A percentile compares a stretch with the other conserved stretches of the same genome.
Evolutionary conservation across 2,797 vertebrate species (phyloP).

Genomic region (Arremon brunneinucha): DNA sequence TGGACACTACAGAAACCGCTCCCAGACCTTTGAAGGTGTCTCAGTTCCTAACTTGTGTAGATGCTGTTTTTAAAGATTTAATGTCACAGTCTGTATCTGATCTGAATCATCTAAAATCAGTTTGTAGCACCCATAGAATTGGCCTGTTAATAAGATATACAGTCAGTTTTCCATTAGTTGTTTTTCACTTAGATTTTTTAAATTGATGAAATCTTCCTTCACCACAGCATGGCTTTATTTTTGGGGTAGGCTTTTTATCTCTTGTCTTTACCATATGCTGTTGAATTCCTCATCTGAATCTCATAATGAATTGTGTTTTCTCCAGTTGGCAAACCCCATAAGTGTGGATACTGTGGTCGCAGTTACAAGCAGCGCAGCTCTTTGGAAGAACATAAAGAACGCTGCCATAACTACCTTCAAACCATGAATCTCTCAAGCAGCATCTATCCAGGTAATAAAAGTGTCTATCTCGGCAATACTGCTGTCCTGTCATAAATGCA

Average conservation of each 20-base stretch:
- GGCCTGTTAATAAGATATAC: neutral
- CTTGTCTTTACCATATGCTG: neutral
- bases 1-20: neutral
- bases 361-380: slow-evolving; percentile 99
- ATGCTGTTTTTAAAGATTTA: neutral
- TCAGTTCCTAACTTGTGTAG: neutral
- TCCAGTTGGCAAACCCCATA: slow-evolving; percentile 97
- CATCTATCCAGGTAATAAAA: slow-evolving; percentile 90
- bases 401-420: slow-evolving; percentile 98
- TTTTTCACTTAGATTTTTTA: neutral
- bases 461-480: neutral
- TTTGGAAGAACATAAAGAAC: slow-evolving; percentile 97
- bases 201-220: neutral
- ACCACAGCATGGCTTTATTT: neutral
- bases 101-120: neutral
- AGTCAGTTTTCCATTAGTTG: neutral
- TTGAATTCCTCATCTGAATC: slow-evolving; percentile 9
- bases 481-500: neutral
- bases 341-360: slow-evolving; percentile 96
- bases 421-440: slow-evolving; percentile 93
- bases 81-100: neutral
- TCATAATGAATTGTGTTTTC: slow-evolving; percentile 56
- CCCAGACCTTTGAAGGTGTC: neutral
- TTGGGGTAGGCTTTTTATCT: neutral
- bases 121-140: neutral